These are phyloP conservation scores for Neodiprion virginianus DNA, from an alignment of 1,140 invertebrate genomes.

Conservation along the genomic window DNA sequence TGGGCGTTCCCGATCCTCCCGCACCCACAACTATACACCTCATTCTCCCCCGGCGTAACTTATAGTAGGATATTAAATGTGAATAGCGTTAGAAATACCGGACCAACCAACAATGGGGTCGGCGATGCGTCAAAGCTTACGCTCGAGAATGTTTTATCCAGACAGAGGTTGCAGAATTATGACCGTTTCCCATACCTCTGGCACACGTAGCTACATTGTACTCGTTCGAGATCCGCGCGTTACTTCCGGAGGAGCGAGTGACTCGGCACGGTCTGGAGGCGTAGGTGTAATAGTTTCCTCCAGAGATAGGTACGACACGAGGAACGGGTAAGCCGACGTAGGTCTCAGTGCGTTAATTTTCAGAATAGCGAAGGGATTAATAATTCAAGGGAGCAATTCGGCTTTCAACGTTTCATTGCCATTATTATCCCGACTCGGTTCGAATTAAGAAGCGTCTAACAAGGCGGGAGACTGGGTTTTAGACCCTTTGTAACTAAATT, in stretches of 20 bases:
- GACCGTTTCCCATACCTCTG: neutral
- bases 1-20: neutral
- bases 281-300: no score
- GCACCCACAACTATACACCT: no score
- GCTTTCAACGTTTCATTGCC: no score
- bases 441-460: no score
- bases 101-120: conserved; percentile 1
- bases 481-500: no score
- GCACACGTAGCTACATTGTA: neutral
- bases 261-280: neutral
- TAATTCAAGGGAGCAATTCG: no score
- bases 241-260: neutral
- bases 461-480: no score
- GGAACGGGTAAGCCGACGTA: no score
- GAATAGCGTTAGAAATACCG: neutral
- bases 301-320: no score
- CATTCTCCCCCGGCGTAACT: neutral
- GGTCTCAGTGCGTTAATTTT: no score
- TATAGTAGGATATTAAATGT: conserved; percentile 1
- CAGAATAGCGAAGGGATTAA: no score
- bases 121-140: conserved; percentile 1
- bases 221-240: neutral
- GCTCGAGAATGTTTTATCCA: neutral
- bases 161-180: conserved; percentile 1
- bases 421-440: no score